A percentile compares a stretch with the other conserved stretches of the same genome.
These are phyloP conservation scores for Glareola pratincola DNA, from an alignment of 2,113 vertebrate species.

Conservation along the genomic window DNA sequence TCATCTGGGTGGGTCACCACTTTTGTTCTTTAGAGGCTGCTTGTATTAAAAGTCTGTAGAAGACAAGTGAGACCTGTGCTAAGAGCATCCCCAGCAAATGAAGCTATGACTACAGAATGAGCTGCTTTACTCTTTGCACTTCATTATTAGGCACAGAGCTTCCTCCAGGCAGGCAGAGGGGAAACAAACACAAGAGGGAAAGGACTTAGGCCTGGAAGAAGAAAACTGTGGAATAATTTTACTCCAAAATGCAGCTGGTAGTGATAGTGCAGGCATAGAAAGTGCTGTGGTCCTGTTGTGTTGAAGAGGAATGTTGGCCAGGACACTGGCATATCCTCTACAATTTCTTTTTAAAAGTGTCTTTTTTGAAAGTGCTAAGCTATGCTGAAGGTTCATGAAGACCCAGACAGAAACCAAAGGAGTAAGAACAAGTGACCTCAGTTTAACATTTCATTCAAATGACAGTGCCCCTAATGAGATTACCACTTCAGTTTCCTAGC, in stretches of 20 bases:
- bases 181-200: background rate
- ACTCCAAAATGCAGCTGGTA: background rate
- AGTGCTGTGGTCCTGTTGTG: background rate
- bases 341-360: background rate
- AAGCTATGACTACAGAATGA: background rate
- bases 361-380: background rate
- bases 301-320: background rate
- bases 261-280: background rate
- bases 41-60: background rate
- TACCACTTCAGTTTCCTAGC: background rate
- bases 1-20: background rate
- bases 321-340: background rate
- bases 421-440: background rate
- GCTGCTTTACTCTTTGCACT: background rate
- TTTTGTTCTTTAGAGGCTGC: background rate
- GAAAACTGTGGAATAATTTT: background rate
- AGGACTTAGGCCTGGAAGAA: background rate
- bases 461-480: background rate
- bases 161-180: background rate
- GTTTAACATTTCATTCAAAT: slow-evolving; percentile 23
- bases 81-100: background rate
- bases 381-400: background rate
- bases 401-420: background rate
- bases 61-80: background rate
- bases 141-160: background rate